These are phyloP conservation scores for Melanitta fusca DNA, from an alignment of 2,797 vertebrate genomes.

Conservation along the genomic window DNA sequence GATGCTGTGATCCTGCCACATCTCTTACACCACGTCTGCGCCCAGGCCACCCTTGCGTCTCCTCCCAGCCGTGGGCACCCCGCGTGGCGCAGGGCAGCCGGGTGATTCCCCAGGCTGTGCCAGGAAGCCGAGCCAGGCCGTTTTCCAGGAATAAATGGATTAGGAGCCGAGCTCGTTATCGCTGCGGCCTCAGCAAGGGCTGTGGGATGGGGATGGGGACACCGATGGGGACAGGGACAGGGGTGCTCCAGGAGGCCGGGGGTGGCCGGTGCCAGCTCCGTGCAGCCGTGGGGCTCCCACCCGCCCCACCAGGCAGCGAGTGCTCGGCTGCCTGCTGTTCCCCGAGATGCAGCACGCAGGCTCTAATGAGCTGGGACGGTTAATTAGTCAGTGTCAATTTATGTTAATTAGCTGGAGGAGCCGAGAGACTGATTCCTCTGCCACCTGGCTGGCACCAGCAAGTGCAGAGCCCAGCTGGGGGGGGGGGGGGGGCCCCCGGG, in stretches of 20 bases:
- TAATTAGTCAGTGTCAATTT: constrained; percentile 55
- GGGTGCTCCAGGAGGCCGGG: fast-evolving
- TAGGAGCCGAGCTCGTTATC: not conserved
- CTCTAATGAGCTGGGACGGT: constrained; percentile 13
- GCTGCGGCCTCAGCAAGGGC: not conserved
- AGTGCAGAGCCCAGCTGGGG: not conserved
- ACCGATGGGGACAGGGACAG: not conserved
- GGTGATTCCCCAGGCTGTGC: not conserved
- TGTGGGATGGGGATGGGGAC: not conserved
- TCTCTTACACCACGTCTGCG: no score
- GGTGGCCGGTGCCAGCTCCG: fast-evolving
- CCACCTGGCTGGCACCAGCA: not conserved
- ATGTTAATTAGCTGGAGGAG: not conserved
- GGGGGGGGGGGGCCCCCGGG: no score
- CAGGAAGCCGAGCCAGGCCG: not conserved
- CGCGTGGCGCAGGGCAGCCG: no score
- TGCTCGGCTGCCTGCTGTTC: not conserved
- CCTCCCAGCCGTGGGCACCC: no score
- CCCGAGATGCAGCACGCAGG: not conserved
- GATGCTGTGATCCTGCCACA: not conserved
- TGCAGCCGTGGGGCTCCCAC: fast-evolving
- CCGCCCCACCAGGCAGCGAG: fast-evolving
- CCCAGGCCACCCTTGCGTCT: no score
- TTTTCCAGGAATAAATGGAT: constrained; percentile 41
- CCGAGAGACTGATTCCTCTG: not conserved